These are phyloP conservation scores for Gila robusta DNA, from an alignment of 2,797 vertebrate species.

Conservation along the genomic window DNA sequence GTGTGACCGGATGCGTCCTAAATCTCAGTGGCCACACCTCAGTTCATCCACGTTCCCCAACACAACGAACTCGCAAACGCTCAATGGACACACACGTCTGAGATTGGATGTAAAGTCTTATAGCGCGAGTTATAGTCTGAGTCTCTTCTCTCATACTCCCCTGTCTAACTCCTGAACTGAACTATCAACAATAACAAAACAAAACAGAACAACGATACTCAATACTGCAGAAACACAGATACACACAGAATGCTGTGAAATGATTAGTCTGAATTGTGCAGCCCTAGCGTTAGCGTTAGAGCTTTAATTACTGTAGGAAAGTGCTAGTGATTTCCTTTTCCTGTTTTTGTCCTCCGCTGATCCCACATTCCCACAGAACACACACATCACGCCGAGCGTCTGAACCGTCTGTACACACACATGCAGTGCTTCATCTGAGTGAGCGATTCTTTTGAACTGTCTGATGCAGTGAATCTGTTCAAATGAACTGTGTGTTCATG, in stretches of 20 bases:
- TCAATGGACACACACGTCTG: background rate
- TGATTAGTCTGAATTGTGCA: too few relatives aligned
- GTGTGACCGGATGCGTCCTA: background rate
- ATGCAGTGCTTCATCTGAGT: background rate
- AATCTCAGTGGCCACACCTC: background rate
- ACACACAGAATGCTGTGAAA: too few relatives aligned
- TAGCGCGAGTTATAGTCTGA: too few relatives aligned
- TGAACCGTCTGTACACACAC: background rate
- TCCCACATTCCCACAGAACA: constrained; percentile 65
- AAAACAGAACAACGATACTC: too few relatives aligned
- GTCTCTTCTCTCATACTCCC: too few relatives aligned
- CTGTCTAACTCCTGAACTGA: too few relatives aligned
- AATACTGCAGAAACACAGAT: too few relatives aligned
- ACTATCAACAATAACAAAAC: too few relatives aligned
- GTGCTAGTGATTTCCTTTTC: constrained; percentile 81
- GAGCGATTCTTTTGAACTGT: background rate
- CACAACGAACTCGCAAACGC: background rate
- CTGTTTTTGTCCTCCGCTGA: constrained; percentile 82
- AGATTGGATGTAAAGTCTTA: background rate
- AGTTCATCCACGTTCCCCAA: background rate
- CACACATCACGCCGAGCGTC: constrained; percentile 46
- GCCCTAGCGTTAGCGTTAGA: background rate
- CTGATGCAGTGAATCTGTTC: background rate
- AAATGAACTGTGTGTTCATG: background rate
- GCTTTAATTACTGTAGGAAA: constrained; percentile 74